Evolutionary conservation across 2,113 vertebrate species (phyloP), one percentile per base, ranked within the genome.

Genomic region (Mesembrinibis cayennensis): DNA sequence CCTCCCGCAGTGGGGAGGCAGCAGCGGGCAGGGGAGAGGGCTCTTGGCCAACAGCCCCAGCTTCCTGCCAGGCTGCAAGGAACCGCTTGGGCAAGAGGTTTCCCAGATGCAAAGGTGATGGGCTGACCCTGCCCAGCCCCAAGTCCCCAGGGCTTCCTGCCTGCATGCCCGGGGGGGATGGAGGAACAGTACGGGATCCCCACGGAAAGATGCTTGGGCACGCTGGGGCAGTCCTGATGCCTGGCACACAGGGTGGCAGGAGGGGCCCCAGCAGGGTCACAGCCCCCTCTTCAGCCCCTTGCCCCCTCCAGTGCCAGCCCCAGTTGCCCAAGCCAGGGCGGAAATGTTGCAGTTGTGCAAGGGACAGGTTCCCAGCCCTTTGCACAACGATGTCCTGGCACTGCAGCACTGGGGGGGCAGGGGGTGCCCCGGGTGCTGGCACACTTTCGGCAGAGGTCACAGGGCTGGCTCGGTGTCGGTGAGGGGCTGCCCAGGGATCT

Each of bases 401-500:
- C 27, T 1, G 0, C n/a, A 36, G 71, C 1, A 0, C 1, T 0
- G 2, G 16, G 30, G 30, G 12, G 22, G 26, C 17, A 8, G 0
- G 12, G 23, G 11, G 10, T 76, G 38, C 15, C 21, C 27, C 0
- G 4, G 25, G 15, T 66, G 34, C 55, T 55, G 44, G 13, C 32
- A 87, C 29, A 29, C 52, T 50, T 71, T 5, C 4, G 23, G 32
- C 55, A 71, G 50, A 8, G 29, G 21, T 91, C 55, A 84, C 49
- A 61, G 45, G 16, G 25, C 49, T 77, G 44, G 38, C 34, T 83
- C 4, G 3, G 45, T 52, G 20, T 55, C 66, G 80, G 67, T 1
- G 6, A 85, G 47, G 13, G 36, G 27, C 13, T 93, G 22, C 47
- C 36, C 9, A 63, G 32, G 70, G n/a, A 71, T 55, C 52, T 84